Percentiles rank a stretch among this genome's conserved stretches.
Evolutionary conservation across 2,888 invertebrate species (phyloP).

Genomic region (Pandemis cinnamomeana): DNA sequence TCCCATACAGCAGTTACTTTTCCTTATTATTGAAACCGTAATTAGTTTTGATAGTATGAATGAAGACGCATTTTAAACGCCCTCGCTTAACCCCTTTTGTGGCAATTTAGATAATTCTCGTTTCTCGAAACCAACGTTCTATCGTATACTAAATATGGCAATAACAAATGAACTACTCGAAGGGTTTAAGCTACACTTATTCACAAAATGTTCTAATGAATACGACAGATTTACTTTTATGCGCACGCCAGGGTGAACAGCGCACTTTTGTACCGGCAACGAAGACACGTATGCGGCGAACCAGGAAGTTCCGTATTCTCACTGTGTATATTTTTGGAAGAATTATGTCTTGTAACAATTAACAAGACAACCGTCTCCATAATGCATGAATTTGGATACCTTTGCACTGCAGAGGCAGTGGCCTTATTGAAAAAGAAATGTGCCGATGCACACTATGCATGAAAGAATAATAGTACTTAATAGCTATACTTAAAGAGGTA

Average conservation of each 20-base stretch:
- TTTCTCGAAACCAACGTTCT: not conserved
- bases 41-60: not conserved
- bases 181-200: not conserved
- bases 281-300: not conserved
- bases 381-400: not conserved
- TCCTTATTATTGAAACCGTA: not conserved
- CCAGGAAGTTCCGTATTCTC: constrained; percentile 8
- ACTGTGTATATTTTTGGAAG: not conserved
- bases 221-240: constrained; percentile 39
- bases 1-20: not conserved
- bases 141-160: too few species aligned
- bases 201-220: not conserved
- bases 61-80: not conserved
- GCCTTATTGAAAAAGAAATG: not conserved
- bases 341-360: not conserved
- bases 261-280: constrained; percentile 25
- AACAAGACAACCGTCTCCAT: too few species aligned
- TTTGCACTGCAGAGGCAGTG: not conserved
- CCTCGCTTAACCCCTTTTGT: not conserved
- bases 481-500: too few species aligned
- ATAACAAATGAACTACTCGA: not conserved
- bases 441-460: constrained; percentile 11
- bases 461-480: not conserved
- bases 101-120: not conserved
- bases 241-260: constrained; percentile 43